Evolutionary conservation across 30 jellyfish, hydroid and myxozoan genomes (phyloP).

Genomic region (Aurelia sp.): DNA sequence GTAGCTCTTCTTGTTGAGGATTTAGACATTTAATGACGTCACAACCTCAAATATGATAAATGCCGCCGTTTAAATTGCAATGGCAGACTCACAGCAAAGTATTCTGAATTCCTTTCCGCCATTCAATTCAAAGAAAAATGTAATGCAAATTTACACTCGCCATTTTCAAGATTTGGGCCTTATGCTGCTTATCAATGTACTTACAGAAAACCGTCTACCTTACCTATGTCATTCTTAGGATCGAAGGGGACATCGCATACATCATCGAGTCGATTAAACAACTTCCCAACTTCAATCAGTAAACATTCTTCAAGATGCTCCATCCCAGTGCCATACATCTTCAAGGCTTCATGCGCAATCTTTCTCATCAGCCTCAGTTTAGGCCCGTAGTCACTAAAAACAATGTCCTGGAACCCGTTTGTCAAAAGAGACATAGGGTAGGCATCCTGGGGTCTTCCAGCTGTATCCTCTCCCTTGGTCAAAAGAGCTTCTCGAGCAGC

Average conservation of each 20-base stretch:
- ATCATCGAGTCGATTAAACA: constrained; percentile 25
- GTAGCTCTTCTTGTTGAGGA: too few relatives aligned
- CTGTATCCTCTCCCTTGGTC: constrained; percentile 31
- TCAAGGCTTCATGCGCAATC: constrained; percentile 48
- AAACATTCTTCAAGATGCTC: constrained; percentile 11
- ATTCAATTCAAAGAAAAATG: too few relatives aligned
- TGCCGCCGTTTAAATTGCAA: too few relatives aligned
- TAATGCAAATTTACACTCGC: too few relatives aligned
- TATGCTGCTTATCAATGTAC: too few relatives aligned
- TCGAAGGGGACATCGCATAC: constrained; percentile 2
- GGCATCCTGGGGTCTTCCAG: constrained; percentile 12
- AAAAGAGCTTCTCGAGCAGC: constrained; percentile 48
- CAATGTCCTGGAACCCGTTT: constrained; percentile 26
- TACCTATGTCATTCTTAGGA: constrained; percentile 21
- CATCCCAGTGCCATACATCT: constrained; percentile 38
- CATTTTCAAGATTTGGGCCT: too few relatives aligned
- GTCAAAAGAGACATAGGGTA: not conserved
- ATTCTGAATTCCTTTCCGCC: too few relatives aligned
- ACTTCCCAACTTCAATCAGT: not conserved
- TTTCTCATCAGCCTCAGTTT: constrained; percentile 36
- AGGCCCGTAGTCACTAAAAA: constrained; percentile 24
- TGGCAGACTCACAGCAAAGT: too few relatives aligned
- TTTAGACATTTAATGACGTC: too few relatives aligned
- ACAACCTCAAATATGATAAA: too few relatives aligned
- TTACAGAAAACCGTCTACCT: not conserved